A percentile compares a stretch with the other conserved stretches of the same genome.
These are phyloP conservation scores for Eupsilia transversa DNA, from an alignment of 2,888 invertebrate species.

Conservation along the genomic window DNA sequence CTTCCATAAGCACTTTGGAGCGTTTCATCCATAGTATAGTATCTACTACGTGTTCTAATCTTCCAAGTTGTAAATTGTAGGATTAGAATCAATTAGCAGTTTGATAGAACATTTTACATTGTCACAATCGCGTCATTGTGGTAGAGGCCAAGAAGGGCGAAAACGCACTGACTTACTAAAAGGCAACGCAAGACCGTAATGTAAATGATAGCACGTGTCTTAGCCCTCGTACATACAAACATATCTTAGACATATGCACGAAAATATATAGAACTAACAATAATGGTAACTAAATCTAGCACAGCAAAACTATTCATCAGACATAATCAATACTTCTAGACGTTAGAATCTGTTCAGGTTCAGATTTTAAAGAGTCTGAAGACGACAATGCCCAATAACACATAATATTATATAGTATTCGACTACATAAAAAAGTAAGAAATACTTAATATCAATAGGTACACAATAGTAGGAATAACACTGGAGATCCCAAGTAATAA, in stretches of 20 bases:
- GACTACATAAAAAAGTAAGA: conserved; percentile 62
- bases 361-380: conserved; percentile 17
- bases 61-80: conserved; percentile 2
- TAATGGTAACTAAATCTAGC: conserved; percentile 70
- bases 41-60: background rate
- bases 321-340: conserved; percentile 33
- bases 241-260: conserved; percentile 55
- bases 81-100: background rate
- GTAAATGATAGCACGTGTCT: conserved; percentile 31
- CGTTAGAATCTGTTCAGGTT: conserved; percentile 4
- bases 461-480: conserved; percentile 65
- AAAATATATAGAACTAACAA: conserved; percentile 58
- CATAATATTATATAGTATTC: conserved; percentile 52
- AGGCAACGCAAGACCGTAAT: background rate
- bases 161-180: background rate
- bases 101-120: background rate
- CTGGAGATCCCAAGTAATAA: conserved; percentile 66
- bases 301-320: conserved; percentile 56
- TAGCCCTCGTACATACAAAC: conserved; percentile 35
- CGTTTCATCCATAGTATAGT: too few relatives aligned
- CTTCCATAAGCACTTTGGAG: background rate
- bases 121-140: background rate
- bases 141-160: too few relatives aligned
- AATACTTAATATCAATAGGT: conserved; percentile 64
- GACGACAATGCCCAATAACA: conserved; percentile 39